phyloP scores from a whole-genome alignment of 1,140 invertebrate genomes.

The Cardiocondyla obscurior region DNA sequence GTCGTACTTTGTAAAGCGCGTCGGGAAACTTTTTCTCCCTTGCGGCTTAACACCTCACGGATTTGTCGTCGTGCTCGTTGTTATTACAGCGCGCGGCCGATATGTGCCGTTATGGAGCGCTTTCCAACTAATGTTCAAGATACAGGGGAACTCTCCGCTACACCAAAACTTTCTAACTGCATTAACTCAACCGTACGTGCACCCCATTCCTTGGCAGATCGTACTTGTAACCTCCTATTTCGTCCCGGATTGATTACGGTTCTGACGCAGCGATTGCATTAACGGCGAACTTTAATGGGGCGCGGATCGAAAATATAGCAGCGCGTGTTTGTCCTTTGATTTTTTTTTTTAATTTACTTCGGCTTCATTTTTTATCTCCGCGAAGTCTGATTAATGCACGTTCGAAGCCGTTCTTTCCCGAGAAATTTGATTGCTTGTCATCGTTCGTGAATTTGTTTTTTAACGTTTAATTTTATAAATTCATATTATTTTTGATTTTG shows the following conservation, averaged over 20 bases:
- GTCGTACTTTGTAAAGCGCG: conserved; percentile 50
- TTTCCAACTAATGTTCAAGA: conserved; percentile 52
- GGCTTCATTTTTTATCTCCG: neutral
- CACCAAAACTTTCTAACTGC: conserved; percentile 54
- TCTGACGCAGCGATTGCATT: conserved; percentile 35
- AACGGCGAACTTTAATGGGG: conserved; percentile 30
- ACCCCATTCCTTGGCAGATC: conserved; percentile 33
- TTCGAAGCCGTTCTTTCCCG: neutral
- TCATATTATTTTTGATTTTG: too few relatives aligned
- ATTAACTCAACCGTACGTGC: conserved; percentile 51
- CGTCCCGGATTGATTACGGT: conserved; percentile 42
- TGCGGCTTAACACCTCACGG: conserved; percentile 53
- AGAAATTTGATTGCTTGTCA: conserved; percentile 25
- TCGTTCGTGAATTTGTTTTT: neutral
- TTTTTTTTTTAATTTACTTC: too few relatives aligned
- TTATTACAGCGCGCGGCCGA: conserved; percentile 53
- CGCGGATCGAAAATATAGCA: conserved; percentile 16
- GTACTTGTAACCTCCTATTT: conserved; percentile 38
- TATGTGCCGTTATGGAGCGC: conserved; percentile 49
- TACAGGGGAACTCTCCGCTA: conserved; percentile 36
- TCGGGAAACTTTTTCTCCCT: conserved; percentile 62
- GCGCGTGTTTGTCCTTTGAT: conserved; percentile 34
- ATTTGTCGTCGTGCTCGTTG: conserved; percentile 56
- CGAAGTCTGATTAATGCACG: neutral
- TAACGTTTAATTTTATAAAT: neutral